These are phyloP conservation scores for Bombus picipes DNA, from an alignment of 1,140 invertebrate species.

Conservation along the genomic window DNA sequence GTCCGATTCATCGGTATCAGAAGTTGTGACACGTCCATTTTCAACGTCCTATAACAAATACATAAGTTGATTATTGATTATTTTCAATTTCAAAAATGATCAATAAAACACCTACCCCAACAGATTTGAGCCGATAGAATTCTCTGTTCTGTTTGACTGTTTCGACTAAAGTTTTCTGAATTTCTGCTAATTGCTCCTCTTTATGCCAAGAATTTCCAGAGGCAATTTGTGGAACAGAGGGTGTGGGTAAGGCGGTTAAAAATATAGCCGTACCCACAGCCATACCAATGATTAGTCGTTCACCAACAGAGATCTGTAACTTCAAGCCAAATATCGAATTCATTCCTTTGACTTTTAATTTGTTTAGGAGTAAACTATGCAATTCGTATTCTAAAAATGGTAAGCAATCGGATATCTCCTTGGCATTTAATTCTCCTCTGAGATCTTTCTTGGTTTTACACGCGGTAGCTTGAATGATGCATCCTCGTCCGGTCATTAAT, in stretches of 20 bases:
- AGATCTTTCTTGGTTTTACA: slow-evolving; percentile 91
- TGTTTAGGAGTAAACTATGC: slow-evolving; percentile 95
- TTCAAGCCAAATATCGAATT: slow-evolving; percentile 94
- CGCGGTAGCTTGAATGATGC: slow-evolving; percentile 90
- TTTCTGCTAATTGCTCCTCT: slow-evolving; percentile 85
- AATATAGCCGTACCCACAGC: slow-evolving; percentile 94
- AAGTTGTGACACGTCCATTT: slow-evolving; percentile 76
- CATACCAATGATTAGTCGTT: slow-evolving; percentile 92
- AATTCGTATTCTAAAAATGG: slow-evolving; percentile 98
- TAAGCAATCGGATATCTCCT: slow-evolving; percentile 95
- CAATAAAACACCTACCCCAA: slow-evolving; percentile 70
- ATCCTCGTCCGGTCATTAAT: slow-evolving; percentile 88
- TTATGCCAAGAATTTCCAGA: slow-evolving; percentile 86
- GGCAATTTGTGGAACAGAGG: slow-evolving; percentile 86
- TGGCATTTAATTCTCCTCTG: slow-evolving; percentile 93
- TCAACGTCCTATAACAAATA: slow-evolving; percentile 76
- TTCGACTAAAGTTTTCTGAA: slow-evolving; percentile 86
- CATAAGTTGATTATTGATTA: background rate
- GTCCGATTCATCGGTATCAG: slow-evolving; percentile 88
- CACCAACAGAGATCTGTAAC: slow-evolving; percentile 93
- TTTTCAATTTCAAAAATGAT: background rate
- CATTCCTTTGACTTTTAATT: slow-evolving; percentile 96
- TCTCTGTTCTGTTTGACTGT: slow-evolving; percentile 88
- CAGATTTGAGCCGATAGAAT: slow-evolving; percentile 85
- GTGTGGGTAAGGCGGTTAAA: slow-evolving; percentile 89